Evolutionary conservation across 2,113 vertebrate genomes (phyloP), one percentile per base, ranked within the genome.

Genomic region (Erpornis zantholeuca): DNA sequence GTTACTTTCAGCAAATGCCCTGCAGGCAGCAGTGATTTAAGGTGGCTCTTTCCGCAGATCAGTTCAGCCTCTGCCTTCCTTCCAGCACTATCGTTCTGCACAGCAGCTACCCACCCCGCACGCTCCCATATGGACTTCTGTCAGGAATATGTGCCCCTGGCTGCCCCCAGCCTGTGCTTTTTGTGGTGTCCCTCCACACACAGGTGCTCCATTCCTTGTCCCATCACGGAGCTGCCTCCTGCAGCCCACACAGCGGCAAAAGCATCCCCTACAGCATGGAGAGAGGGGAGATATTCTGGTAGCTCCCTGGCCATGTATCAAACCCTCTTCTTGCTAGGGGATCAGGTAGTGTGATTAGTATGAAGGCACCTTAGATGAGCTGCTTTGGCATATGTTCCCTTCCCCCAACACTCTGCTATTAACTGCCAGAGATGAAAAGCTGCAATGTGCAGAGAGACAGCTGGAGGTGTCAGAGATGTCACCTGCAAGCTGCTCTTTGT

Each of bases 391-490:
- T 52, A 35, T 72, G 72, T 68, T 80, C 90, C 92, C 92, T 77
- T 96, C 95, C 80, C 86, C 92, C 92, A 52, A 27, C 8, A 0
- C 72, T 52, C 45, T 72, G 63, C 68, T 77, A n/a, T 94, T 73
- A 86, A 63, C 87, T 89, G 86, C 75, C 65, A 76, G 71, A 86
- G 86, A 92, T 88, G 35, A 96, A 88, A 94, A 96, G 89, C 79
- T 9, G 45, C 3, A 0, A 56, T 15, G 54, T 73, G 72, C 56
- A 82, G 61, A 63, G 73, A 85, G 70, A 40, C 69, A 94, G 89
- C 65, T 63, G 78, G 81, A 91, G 50, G 69, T 91, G 92, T 93
- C 90, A 91, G 15, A 77, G 64, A 66, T 96, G 90, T 89, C 92
- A 91, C 87, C 87, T 81, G 72, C 84, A 69, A 86, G 69, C 72